Evolutionary conservation across 1,140 invertebrate genomes (phyloP).

Genomic region (Galleria mellonella): DNA sequence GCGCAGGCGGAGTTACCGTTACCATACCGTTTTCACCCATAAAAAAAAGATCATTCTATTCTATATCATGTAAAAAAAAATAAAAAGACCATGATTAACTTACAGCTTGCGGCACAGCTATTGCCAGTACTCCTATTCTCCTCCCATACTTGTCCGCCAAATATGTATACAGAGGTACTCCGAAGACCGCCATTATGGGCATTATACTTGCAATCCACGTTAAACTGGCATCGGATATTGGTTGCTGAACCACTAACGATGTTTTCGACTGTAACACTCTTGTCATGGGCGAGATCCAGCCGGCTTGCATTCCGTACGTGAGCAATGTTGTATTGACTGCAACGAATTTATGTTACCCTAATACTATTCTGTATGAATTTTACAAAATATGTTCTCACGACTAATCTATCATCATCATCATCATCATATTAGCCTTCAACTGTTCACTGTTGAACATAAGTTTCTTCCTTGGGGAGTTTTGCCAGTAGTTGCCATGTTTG

Average conservation of each 20-base stretch:
- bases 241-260: constrained; percentile 44
- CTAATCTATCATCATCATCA: too few relatives aligned
- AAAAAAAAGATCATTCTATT: too few relatives aligned
- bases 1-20: too few relatives aligned
- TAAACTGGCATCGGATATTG: constrained; percentile 60
- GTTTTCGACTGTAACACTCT: constrained; percentile 52
- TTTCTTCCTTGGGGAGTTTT: too few relatives aligned
- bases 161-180: constrained; percentile 29
- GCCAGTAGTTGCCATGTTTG: too few relatives aligned
- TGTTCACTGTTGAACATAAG: too few relatives aligned
- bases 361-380: too few relatives aligned
- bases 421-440: too few relatives aligned
- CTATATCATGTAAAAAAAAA: too few relatives aligned
- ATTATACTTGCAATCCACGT: constrained; percentile 68
- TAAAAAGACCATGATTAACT: too few relatives aligned
- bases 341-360: constrained; percentile 7
- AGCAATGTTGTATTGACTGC: constrained; percentile 72
- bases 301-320: constrained; percentile 67
- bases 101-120: constrained; percentile 31
- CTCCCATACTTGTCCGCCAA: constrained; percentile 57
- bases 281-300: constrained; percentile 74
- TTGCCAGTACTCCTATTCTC: constrained; percentile 40
- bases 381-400: too few relatives aligned
- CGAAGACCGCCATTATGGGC: constrained; percentile 42
- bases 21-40: too few relatives aligned